A percentile compares a stretch with the other conserved stretches of the same genome.
Evolutionary conservation across 2,888 invertebrate genomes (phyloP).

Genomic region (Drosophila mimetica): DNA sequence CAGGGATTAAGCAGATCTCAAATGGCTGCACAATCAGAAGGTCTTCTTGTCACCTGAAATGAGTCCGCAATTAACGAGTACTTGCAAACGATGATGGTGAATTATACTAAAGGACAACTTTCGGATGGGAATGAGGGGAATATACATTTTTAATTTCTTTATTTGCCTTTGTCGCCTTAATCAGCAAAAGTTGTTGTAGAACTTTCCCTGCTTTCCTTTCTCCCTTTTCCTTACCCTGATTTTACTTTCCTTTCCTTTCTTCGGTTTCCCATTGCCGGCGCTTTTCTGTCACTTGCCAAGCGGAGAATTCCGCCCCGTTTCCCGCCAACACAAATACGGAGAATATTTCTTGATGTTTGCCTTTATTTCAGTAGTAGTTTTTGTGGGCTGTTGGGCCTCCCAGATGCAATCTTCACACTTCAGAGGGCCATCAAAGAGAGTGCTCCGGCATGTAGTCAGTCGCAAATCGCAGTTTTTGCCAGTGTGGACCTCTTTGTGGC

Average conservation of each 20-base stretch:
- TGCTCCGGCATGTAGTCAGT: slow-evolving; percentile 16
- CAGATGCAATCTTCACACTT: slow-evolving; percentile 38
- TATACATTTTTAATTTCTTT: slow-evolving; percentile 29
- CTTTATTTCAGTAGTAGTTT: slow-evolving; percentile 43
- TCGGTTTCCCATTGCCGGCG: slow-evolving; percentile 20
- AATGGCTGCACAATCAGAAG: slow-evolving; percentile 29
- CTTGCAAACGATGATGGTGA: slow-evolving; percentile 13
- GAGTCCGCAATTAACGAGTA: slow-evolving; percentile 14
- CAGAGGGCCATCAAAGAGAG: slow-evolving; percentile 25
- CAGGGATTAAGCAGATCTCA: slow-evolving; percentile 21
- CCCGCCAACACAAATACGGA: slow-evolving; percentile 33
- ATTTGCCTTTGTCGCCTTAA: slow-evolving; percentile 46
- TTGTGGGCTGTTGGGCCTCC: slow-evolving; percentile 8
- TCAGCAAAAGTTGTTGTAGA: slow-evolving; percentile 43
- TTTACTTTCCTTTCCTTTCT: slow-evolving; percentile 13
- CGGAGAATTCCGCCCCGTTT: slow-evolving; percentile 30
- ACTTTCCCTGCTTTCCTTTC: slow-evolving; percentile 18
- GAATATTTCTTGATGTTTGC: slow-evolving; percentile 39
- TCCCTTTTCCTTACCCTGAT: slow-evolving; percentile 12
- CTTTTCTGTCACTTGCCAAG: slow-evolving; percentile 21
- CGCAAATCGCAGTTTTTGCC: slow-evolving; percentile 8
- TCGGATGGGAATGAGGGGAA: slow-evolving; percentile 3
- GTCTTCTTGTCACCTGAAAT: slow-evolving; percentile 16
- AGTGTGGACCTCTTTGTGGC: slow-evolving; percentile 23
- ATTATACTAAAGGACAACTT: background rate